Percentiles rank a stretch among this genome's conserved stretches.
These are phyloP conservation scores for Himalopsyche kuldschensis DNA, from an alignment of 2,888 invertebrate genomes.

Conservation along the genomic window DNA sequence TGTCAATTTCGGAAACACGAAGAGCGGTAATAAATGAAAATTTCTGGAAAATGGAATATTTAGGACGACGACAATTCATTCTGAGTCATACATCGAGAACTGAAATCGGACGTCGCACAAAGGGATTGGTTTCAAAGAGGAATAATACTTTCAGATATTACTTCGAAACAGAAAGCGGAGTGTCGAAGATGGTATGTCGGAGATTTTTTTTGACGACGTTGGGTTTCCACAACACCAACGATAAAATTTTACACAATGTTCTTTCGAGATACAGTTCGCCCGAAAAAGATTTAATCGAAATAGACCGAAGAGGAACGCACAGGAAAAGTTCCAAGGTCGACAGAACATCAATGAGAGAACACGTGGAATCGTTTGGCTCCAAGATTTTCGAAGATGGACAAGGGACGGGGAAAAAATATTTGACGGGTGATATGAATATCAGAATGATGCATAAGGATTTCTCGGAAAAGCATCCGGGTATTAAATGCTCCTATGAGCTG, in stretches of 20 bases:
- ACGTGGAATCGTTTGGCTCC: neutral
- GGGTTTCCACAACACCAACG: neutral
- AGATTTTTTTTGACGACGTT: neutral
- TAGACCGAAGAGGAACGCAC: neutral
- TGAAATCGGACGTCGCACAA: neutral
- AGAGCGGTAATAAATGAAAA: neutral
- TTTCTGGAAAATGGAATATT: neutral
- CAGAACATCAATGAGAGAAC: neutral
- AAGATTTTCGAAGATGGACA: neutral
- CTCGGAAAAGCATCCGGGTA: neutral
- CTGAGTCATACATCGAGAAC: neutral
- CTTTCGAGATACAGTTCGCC: neutral
- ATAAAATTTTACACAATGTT: neutral
- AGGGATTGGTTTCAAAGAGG: neutral
- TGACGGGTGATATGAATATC: neutral
- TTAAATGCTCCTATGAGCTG: neutral
- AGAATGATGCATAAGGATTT: neutral
- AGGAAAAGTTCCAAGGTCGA: neutral
- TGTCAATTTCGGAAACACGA: neutral
- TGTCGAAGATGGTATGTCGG: neutral
- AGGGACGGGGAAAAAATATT: neutral
- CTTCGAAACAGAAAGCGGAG: neutral
- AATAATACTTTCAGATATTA: neutral
- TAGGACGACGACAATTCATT: neutral
- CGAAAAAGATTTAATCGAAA: neutral